Evolutionary conservation across 2,888 invertebrate genomes (phyloP), one percentile per base, ranked within the genome.

Genomic region (Phrixothrix hirtus): DNA sequence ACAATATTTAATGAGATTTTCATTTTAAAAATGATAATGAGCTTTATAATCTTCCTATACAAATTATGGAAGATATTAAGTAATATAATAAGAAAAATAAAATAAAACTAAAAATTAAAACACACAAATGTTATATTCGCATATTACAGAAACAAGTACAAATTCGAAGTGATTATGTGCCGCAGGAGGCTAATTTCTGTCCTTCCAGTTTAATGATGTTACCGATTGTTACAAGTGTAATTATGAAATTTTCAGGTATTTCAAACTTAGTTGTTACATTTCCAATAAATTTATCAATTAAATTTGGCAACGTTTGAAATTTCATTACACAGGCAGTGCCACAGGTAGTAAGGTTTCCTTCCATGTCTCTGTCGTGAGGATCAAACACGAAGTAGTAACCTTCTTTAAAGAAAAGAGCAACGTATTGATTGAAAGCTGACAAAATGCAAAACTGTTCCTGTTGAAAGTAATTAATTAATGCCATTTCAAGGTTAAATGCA

Each of bases 341-440:
- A 1, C 25, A 38, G 2, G 16, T 4, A 1, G 11, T 10, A 10
- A 25, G 44, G 9, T 62, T 62, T 0, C 82, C 82, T 57, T 77
- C 76, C 5, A 79, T 71, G 64, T 83, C 79, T 0, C 83, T 70
- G 52, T 81, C 79, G 32, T 78, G 78, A 0, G 84, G 81, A 65
- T 85, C 84, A 62, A 84, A 83, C 71, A 85, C 73, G 70, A 82
- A 86, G 68, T 76, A 85, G 0, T 78, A 79, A 63, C 78, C 68
- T 15, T 69, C 71, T 54, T 78, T 76, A 45, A 76, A 75, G 16
- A 84, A 82, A 0, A 85, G 75, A 0, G 82, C 80, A 1, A 83
- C 77, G 13, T 81, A 79, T 2, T 80, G 76, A 0, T 74, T 70
- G 0, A 77, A 73, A 0, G 81, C 79, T 1, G 81, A 75, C 12